Conservation (phyloP, 1,140 invertebrate species). For the Thalassaphorura encarpata region DNA sequence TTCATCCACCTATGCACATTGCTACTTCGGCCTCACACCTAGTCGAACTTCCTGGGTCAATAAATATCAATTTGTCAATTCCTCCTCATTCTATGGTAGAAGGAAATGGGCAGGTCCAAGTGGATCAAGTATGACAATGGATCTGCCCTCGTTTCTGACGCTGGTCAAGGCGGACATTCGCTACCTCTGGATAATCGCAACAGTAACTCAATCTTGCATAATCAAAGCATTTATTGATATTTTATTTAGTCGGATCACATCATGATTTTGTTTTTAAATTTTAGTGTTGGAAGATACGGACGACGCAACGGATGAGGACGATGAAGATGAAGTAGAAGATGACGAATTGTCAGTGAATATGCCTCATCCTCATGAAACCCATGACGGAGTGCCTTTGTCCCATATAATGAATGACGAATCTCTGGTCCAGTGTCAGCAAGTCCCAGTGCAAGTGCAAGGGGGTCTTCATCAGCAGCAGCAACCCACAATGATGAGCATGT, state of each 20-base stretch:
- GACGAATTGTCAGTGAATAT: not conserved
- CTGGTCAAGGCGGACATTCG: constrained; percentile 1
- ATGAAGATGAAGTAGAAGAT: constrained; percentile 19
- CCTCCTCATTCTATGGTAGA: constrained; percentile 11
- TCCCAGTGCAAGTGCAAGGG: not conserved
- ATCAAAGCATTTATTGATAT: too few species aligned
- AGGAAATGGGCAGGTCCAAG: not conserved
- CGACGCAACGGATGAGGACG: constrained; percentile 14
- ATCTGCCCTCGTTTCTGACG: not conserved
- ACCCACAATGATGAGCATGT: not conserved
- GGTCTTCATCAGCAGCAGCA: constrained; percentile 15
- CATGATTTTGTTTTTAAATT: not conserved
- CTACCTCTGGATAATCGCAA: too few species aligned
- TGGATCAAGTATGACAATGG: not conserved
- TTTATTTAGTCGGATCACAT: too few species aligned
- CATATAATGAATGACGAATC: not conserved
- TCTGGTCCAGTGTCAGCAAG: constrained; percentile 11
- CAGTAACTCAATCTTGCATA: too few species aligned
- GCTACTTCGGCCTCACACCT: too few species aligned
- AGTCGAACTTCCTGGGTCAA: not conserved
- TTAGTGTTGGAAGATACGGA: constrained; percentile 16
- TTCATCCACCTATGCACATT: constrained; percentile 6
- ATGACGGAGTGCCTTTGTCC: constrained; percentile 2
- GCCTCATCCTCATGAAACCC: not conserved
- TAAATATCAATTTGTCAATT: not conserved